phyloP scores from a whole-genome alignment of 30 jellyfish, hydroid and myxozoan genomes.

The Hydractinia symbiolongicarpus region DNA sequence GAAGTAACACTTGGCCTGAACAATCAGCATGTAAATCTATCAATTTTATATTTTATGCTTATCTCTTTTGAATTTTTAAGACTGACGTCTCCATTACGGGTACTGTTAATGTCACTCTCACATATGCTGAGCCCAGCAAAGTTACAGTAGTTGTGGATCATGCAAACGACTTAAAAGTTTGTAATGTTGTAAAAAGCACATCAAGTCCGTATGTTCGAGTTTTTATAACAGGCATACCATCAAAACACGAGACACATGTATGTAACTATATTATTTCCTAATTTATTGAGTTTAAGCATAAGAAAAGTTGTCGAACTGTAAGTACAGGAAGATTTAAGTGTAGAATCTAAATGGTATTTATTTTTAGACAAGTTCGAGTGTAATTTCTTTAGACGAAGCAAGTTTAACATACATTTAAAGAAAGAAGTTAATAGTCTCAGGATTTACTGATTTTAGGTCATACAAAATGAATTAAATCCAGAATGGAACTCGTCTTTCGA shows the following conservation, averaged over 20 bases:
- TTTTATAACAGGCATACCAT: conserved; percentile 58
- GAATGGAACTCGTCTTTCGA: conserved; percentile 60
- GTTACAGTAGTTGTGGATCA: conserved; percentile 42
- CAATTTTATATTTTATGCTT: background rate
- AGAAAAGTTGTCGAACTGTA: no score
- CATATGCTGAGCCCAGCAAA: conserved; percentile 34
- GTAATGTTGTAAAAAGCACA: conserved; percentile 11
- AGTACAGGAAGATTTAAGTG: no score
- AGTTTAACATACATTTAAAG: no score
- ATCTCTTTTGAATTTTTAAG: conserved; percentile 21
- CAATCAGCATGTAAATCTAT: background rate
- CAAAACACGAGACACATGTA: conserved; percentile 54
- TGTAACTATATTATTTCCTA: background rate
- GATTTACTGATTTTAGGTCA: conserved; percentile 39
- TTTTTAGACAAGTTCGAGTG: no score
- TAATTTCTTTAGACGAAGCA: no score
- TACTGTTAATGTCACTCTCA: conserved; percentile 45
- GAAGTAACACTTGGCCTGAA: background rate
- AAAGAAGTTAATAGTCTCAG: background rate
- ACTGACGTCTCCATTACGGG: conserved; percentile 64
- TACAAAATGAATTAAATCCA: conserved; percentile 45
- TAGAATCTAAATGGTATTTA: no score
- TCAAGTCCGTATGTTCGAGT: conserved; percentile 68
- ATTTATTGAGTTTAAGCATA: background rate
- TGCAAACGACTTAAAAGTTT: conserved; percentile 48